phyloP scores from a whole-genome alignment of 2,888 invertebrate genomes.

The Dichetophora obliterata region DNA sequence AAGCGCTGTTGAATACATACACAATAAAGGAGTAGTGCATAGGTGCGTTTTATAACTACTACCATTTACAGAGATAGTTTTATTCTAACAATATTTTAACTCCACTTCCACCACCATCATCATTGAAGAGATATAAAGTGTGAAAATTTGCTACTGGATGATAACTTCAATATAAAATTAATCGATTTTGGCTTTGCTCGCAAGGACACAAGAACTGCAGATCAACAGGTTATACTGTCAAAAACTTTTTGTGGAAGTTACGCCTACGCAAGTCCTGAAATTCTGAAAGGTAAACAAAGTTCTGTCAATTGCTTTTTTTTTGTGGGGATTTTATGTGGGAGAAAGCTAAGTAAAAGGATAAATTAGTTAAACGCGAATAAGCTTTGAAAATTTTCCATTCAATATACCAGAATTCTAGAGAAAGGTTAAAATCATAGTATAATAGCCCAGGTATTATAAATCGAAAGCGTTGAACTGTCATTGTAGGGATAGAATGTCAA shows the following conservation, averaged over 20 bases:
- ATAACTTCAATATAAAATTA: conserved; percentile 78
- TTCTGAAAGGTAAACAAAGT: conserved; percentile 73
- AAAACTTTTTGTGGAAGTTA: conserved; percentile 92
- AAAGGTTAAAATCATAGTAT: no score
- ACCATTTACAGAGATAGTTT: no score
- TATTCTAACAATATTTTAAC: no score
- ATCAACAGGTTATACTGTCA: conserved; percentile 78
- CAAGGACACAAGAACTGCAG: conserved; percentile 77
- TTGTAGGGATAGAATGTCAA: no score
- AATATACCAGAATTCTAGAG: no score
- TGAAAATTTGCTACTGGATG: conserved; percentile 84
- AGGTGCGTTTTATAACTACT: conserved; percentile 70
- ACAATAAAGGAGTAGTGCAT: conserved; percentile 83
- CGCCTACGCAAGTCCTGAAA: conserved; percentile 91
- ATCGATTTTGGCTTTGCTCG: conserved; percentile 89
- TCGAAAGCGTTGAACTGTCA: no score
- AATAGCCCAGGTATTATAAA: no score
- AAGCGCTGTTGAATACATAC: conserved; percentile 83
- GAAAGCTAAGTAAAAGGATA: no score
- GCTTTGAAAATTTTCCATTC: no score
- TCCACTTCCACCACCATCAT: not conserved
- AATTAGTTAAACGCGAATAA: no score
- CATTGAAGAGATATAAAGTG: conserved; percentile 80
- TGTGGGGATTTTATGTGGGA: no score
- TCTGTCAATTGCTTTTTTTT: no score